These are phyloP conservation scores for Baryphthengus martii DNA, from an alignment of 2,113 vertebrate genomes.

Conservation along the genomic window DNA sequence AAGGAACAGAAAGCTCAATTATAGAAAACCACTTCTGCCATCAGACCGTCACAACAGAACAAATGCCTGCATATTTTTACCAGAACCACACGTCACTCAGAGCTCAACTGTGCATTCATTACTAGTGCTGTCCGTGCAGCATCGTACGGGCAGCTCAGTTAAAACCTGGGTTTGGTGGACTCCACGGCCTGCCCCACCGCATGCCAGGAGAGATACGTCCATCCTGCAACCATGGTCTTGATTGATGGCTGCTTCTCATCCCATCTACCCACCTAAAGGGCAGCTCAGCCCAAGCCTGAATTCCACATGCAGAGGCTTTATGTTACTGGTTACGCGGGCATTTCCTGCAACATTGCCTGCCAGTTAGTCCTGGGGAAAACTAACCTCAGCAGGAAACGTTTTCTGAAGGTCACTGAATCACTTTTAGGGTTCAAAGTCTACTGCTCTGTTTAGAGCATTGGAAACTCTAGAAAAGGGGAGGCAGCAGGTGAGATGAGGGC, in stretches of 20 bases:
- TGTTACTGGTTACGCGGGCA: neutral
- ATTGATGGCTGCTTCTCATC: neutral
- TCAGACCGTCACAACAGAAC: neutral
- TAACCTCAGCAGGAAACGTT: neutral
- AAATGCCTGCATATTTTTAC: neutral
- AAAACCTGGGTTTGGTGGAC: neutral
- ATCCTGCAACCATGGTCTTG: neutral
- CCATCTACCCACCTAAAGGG: neutral
- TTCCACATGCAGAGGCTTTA: neutral
- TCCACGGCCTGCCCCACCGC: accelerated
- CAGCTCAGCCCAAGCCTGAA: neutral
- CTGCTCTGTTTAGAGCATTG: neutral
- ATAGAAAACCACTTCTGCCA: neutral
- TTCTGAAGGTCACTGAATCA: neutral
- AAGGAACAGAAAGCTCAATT: neutral
- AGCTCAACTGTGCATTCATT: neutral
- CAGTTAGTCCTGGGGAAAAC: neutral
- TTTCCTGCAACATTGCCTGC: neutral
- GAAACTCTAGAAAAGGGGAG: neutral
- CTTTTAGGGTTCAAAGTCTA: neutral
- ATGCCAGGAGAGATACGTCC: neutral
- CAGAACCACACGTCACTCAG: neutral
- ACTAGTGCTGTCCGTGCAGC: neutral
- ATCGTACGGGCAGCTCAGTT: neutral
- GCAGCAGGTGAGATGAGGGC: neutral